Evolutionary conservation across 1,140 invertebrate species (phyloP), one percentile per base, ranked within the genome.

Genomic region (Ptiloglossa arizonensis): DNA sequence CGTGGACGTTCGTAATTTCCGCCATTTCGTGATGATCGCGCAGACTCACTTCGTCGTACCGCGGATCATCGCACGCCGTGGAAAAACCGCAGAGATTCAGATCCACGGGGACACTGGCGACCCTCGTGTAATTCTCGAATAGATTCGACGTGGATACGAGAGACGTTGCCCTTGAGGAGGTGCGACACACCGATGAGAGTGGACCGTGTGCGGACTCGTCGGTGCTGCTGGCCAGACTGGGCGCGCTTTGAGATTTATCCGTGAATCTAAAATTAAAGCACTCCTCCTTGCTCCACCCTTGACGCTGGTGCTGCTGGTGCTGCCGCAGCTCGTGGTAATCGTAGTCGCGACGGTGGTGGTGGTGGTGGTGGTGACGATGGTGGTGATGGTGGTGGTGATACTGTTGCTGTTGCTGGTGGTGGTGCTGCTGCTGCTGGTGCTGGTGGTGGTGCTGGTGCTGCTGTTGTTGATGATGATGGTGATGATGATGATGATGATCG

Each of bases 51-150:
- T 81, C 60, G 9, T 57, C 24, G 13, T 27, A 35, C 5, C 41
- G 22, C 9, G 57, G n/a, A 35, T 83, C 83, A 32, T 86, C 82
- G 78, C 29, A 57, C 35, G 13, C 32, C 54, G 22, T 15, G 27
- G 38, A 56, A 24, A 77, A 52, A 24, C 87, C 90, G 79, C 90
- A 92, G 32, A 94, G 91, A 80, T 94, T 93, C 22, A 94, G 85
- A 68, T 94, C 92, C 57, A 93, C 93, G 29, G 94, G 94, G 24
- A 94, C 92, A 83, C 94, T 94, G 22, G 88, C 89, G 17, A 94
- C 92, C 60, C 89, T 88, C 9, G 91, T 90, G 57, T 89, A 88
- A 57, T 90, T 90, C 54, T 90, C 89, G 60, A 87, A 88, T 13
- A 81, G 68, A 56, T 78, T 86, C 67, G 85, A 81, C 5, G 85